Conservation (phyloP, 1,140 invertebrate species). For the Ostrea denselamellosa region DNA sequence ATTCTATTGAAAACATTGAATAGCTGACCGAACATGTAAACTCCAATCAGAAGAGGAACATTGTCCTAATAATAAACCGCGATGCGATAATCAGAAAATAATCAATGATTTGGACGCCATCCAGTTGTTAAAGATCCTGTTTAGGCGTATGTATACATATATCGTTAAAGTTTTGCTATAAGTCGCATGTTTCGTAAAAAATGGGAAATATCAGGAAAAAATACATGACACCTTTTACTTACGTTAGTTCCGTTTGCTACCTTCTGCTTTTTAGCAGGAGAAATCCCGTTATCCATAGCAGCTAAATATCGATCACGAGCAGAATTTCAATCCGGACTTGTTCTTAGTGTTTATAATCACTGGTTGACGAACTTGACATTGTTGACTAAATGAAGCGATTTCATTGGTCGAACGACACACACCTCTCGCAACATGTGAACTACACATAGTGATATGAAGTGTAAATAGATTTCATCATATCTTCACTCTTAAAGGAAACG, state of each 20-base stretch:
- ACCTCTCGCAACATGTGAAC: background rate
- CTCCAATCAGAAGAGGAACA: background rate
- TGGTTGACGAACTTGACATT: conserved; percentile 18
- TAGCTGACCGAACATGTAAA: too few species aligned
- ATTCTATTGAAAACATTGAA: too few species aligned
- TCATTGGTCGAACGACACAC: background rate
- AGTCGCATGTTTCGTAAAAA: background rate
- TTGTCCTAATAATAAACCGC: background rate
- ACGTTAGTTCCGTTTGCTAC: conserved; percentile 40
- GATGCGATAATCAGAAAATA: background rate
- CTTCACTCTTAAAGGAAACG: background rate
- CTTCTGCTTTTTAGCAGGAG: conserved; percentile 54
- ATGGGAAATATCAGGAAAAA: background rate
- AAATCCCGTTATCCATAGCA: conserved; percentile 53
- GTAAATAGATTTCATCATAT: background rate
- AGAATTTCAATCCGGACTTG: conserved; percentile 18
- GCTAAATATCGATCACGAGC: background rate
- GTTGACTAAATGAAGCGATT: background rate
- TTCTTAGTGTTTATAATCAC: conserved; percentile 9
- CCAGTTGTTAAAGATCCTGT: background rate
- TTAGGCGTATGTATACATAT: background rate
- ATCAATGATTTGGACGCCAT: conserved; percentile 17
- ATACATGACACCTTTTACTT: background rate
- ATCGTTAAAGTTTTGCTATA: background rate
- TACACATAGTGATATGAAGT: background rate